These are phyloP conservation scores for Apomyelois bistriatella DNA, from an alignment of 2,888 invertebrate species.

Conservation along the genomic window DNA sequence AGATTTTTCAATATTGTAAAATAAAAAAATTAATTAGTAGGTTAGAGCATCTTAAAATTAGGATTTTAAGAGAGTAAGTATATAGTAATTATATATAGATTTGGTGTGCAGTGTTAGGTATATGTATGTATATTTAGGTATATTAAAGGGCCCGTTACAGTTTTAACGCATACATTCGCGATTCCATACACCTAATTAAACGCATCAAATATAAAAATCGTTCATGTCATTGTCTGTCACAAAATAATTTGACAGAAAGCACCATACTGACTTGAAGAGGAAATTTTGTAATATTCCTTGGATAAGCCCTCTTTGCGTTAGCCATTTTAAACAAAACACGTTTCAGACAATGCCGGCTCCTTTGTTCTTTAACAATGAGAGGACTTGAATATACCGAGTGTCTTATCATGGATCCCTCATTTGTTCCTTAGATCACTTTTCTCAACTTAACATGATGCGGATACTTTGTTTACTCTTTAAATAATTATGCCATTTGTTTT, in stretches of 20 bases:
- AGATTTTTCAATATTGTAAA: too few relatives aligned
- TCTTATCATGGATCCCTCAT: conserved; percentile 63
- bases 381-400: conserved; percentile 58
- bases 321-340: conserved; percentile 64
- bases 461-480: conserved; percentile 18
- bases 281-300: conserved; percentile 22
- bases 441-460: conserved; percentile 48
- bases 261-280: conserved; percentile 19
- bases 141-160: too few relatives aligned
- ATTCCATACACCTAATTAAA: too few relatives aligned
- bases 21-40: too few relatives aligned
- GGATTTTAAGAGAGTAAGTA: too few relatives aligned
- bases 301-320: conserved; percentile 37
- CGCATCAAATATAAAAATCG: too few relatives aligned
- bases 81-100: too few relatives aligned
- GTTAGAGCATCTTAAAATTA: too few relatives aligned
- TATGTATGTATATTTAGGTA: too few relatives aligned
- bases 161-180: too few relatives aligned
- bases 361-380: conserved; percentile 67
- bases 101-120: too few relatives aligned
- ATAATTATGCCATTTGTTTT: background rate
- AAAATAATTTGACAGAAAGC: conserved; percentile 18
- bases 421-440: conserved; percentile 62
- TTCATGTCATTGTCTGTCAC: background rate
- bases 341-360: conserved; percentile 50